Percentiles rank a stretch among this genome's conserved stretches.
These are phyloP conservation scores for Caerostris extrusa DNA, from an alignment of 1,140 invertebrate genomes.

Conservation along the genomic window DNA sequence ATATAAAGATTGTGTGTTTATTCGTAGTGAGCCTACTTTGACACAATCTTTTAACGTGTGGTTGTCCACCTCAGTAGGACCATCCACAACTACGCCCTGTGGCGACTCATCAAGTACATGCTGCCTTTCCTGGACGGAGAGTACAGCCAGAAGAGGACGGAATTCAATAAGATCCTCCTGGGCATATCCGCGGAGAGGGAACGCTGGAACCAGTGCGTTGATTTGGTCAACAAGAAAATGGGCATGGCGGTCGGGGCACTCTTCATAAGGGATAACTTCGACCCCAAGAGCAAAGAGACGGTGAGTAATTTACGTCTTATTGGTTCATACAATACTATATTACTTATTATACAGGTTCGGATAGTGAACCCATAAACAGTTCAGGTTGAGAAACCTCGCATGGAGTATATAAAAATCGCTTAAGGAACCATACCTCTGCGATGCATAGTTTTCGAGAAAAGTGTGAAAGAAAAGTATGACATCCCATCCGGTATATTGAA, in stretches of 20 bases:
- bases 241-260: constrained; percentile 92
- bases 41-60: neutral
- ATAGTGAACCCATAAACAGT: too few species aligned
- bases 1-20: too few species aligned
- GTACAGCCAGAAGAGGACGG: constrained; percentile 88
- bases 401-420: too few species aligned
- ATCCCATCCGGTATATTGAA: too few species aligned
- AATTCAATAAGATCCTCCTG: constrained; percentile 90
- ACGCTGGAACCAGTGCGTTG: constrained; percentile 91
- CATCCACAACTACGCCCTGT: constrained; percentile 91
- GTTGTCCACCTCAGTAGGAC: constrained; percentile 83
- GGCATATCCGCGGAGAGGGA: constrained; percentile 85
- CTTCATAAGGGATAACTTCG: constrained; percentile 93
- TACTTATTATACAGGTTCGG: too few species aligned
- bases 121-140: constrained; percentile 91
- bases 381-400: too few species aligned
- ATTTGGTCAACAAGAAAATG: constrained; percentile 91
- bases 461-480: too few species aligned
- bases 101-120: constrained; percentile 90
- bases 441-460: too few species aligned
- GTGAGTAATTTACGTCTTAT: constrained; percentile 82
- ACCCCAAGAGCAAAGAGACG: constrained; percentile 89
- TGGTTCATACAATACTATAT: too few species aligned
- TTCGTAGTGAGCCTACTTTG: neutral
- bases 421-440: too few species aligned